Evolutionary conservation across 2,113 vertebrate genomes (phyloP).

Genomic region (Cricetomys ansorgei): DNA sequence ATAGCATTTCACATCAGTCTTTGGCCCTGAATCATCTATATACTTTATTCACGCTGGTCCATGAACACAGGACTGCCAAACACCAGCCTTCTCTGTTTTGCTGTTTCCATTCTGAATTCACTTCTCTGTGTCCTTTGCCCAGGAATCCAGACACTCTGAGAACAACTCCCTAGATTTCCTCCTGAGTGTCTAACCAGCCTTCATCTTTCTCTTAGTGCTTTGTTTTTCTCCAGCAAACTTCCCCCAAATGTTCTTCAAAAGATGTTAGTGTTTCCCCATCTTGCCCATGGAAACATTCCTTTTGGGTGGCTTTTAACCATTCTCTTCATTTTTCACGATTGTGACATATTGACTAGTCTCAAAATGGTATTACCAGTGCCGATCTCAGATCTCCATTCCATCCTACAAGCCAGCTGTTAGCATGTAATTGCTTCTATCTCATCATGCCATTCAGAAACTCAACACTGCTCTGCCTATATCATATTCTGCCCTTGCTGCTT

Average conservation of each 20-base stretch:
- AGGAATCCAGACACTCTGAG: not conserved
- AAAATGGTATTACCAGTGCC: not conserved
- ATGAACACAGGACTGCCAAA: not conserved
- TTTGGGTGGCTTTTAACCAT: not conserved
- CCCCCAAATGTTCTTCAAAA: not conserved
- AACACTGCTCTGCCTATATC: not conserved
- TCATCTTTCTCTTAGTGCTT: not conserved
- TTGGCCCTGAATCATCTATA: not conserved
- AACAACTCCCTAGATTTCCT: not conserved
- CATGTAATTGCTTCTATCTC: not conserved
- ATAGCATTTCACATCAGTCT: not conserved
- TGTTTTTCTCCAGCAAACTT: not conserved
- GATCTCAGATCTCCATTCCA: not conserved
- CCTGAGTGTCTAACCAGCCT: not conserved
- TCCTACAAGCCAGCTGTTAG: not conserved
- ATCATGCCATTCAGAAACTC: not conserved
- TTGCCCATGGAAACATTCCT: not conserved
- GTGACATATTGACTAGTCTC: not conserved
- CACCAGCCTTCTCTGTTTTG: not conserved
- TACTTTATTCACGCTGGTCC: not conserved
- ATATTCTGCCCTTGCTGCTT: not conserved
- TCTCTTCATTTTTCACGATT: not conserved
- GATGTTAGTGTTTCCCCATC: not conserved
- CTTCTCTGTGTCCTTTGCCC: not conserved
- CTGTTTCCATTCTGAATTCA: slow-evolving; percentile 9